These are phyloP conservation scores for Holcopasites calliopsidis DNA, from an alignment of 1,140 invertebrate genomes.

Conservation along the genomic window DNA sequence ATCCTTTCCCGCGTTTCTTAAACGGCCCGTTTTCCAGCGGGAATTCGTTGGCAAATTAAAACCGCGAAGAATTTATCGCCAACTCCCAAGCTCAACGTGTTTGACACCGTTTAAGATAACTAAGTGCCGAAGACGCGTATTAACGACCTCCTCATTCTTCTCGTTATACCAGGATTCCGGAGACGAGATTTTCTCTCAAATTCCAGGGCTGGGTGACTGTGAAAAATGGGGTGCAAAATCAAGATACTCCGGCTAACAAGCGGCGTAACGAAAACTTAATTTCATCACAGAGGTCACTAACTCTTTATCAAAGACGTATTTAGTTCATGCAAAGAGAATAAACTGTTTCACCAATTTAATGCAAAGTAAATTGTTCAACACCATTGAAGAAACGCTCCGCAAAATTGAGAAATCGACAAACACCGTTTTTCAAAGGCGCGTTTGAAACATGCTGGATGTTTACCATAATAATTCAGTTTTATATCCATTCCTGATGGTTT, in stretches of 20 bases:
- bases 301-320: conserved; percentile 8
- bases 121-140: conserved; percentile 63
- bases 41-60: conserved; percentile 74
- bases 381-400: no score
- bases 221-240: conserved; percentile 48
- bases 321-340: background rate
- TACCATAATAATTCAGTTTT: no score
- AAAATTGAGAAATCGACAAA: no score
- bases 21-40: conserved; percentile 23
- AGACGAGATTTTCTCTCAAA: conserved; percentile 27
- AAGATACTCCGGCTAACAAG: conserved; percentile 22
- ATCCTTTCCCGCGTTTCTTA: background rate
- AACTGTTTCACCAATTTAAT: background rate
- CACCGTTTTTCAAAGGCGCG: no score
- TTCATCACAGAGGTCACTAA: background rate
- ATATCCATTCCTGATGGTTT: no score
- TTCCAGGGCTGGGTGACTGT: conserved; percentile 10
- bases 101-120: conserved; percentile 66
- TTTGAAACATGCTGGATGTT: no score
- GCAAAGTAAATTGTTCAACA: conserved; percentile 17
- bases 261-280: conserved; percentile 29
- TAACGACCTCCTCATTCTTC: conserved; percentile 65
- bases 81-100: conserved; percentile 43
- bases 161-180: conserved; percentile 8
- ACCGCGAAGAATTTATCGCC: conserved; percentile 67